Evolutionary conservation across 2,888 invertebrate genomes (phyloP), one percentile per base, ranked within the genome.

Genomic region (Aphodius sticticus): DNA sequence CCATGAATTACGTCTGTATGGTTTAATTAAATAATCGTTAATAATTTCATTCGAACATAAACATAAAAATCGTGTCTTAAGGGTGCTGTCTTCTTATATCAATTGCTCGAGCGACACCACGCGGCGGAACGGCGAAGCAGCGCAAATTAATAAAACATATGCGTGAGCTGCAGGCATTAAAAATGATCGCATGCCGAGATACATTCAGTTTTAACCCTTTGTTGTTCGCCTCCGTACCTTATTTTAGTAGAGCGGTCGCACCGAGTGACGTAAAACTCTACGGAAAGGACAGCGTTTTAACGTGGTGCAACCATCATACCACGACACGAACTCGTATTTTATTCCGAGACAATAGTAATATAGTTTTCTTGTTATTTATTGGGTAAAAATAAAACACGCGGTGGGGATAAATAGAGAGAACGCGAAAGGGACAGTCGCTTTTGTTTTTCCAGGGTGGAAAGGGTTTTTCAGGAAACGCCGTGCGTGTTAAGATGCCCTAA

Each of bases 111-210:
- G 53, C 7, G 53, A 53, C 53, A 53, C 53, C 53, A 53, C 7
- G 53, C 12, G 26, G 26, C 26, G 26, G 12, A 53, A 12, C 53
- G 53, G 12, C 53, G 7, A 53, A 53, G 4, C 53, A 12, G 9
- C 12, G 12, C 53, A 84, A 86, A 86, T 87, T 86, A 86, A 86
- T 86, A 86, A 88, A 89, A 53, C 88, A 88, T 84, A 88, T 89
- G 89, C 89, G 89, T 89, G 89, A 83, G 85, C 84, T 84, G 84
- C 82, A 85, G 83, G 87, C 88, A 88, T 89, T 89, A 88, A 88
- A 89, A 89, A 89, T 84, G 84, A 83, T 86, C 84, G 87, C 87
- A 87, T 87, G 86, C 81, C 84, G 80, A 80, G 83, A 82, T 82
- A 84, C 86, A 86, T 86, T 86, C 86, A 86, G 85, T 86, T 84